Evolutionary conservation across 2,113 vertebrate species (phyloP).

Genomic region (Ardeotis arabs): DNA sequence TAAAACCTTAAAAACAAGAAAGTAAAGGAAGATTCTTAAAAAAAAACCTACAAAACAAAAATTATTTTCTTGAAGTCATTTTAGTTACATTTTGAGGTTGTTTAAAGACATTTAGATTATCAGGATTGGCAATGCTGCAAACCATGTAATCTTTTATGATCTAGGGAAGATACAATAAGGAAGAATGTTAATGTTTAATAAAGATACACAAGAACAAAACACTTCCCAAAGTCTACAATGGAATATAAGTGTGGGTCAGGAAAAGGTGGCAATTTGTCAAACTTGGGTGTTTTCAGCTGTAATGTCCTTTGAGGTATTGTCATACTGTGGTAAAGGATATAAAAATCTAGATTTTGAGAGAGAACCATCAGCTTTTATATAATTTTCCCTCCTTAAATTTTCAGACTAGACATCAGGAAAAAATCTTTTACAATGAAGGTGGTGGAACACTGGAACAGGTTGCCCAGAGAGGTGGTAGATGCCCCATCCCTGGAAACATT

Average conservation of each 20-base stretch:
- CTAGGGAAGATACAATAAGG: neutral
- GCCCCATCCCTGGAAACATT: too few species aligned
- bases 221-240: neutral
- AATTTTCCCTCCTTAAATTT: neutral
- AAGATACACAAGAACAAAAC: neutral
- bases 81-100: neutral
- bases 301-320: neutral
- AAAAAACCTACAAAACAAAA: neutral
- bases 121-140: neutral
- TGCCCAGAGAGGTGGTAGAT: too few species aligned
- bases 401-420: too few species aligned
- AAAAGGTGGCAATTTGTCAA: neutral
- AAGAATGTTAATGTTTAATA: neutral
- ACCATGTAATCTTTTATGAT: neutral
- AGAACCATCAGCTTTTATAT: neutral
- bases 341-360: neutral
- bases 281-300: neutral
- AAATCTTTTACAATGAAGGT: too few species aligned
- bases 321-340: neutral
- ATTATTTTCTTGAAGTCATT: neutral
- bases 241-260: neutral
- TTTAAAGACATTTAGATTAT: neutral
- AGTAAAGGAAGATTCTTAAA: neutral
- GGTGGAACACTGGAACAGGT: too few species aligned
- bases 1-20: neutral